Evolutionary conservation across 2,797 vertebrate genomes (phyloP), one percentile per base, ranked within the genome.

Genomic region (Epinephelus malabaricus): DNA sequence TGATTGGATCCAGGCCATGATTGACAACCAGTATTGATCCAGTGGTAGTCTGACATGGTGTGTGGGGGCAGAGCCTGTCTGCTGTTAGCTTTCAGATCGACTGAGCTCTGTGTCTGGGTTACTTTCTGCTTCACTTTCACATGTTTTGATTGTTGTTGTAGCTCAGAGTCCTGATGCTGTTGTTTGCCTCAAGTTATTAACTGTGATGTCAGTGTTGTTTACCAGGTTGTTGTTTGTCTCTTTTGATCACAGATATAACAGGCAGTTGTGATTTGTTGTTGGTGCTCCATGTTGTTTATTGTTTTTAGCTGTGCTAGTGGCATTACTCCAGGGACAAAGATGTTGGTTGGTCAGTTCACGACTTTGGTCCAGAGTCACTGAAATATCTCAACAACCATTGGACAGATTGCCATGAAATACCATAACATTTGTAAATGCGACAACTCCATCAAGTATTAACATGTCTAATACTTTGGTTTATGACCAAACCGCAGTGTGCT

Each of bases 11-110:
- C 50, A 65, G 86, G 90, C 88, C 80, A 78, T 77, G 78, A 92
- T 85, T 90, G 89, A 83, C 89, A 85, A 27, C 30, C 43, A 63
- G 60, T 72, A 93, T 94, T 51, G 90, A 94, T 90, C 86, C 19
- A 3, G 4, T 65, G 46, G 64, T 11, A 30, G 83, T 81, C 82
- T 71, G 80, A 70, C 61, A 58, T 59, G 72, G 11, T 74, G 83
- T 9, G 49, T 38, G 54, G 58, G 65, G 58, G 10, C 67, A 76
- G 45, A 58, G 60, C 45, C 55, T 58, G 75, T 76, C 73, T 59
- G 78, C 49, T 43, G 34, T 65, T 25, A 13, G 58, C 55, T 81
- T 77, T 66, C 47, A 69, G 73, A 60, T 21, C 50, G 15, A 61
- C 60, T 61, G 19, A 70, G 21, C 66, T 76, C 23, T 2, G 11